A percentile compares a stretch with the other conserved stretches of the same genome.
These are phyloP conservation scores for Aurelia sp. DNA, from an alignment of 30 jellyfish, hydroid and myxozoan genomes.

Conservation along the genomic window DNA sequence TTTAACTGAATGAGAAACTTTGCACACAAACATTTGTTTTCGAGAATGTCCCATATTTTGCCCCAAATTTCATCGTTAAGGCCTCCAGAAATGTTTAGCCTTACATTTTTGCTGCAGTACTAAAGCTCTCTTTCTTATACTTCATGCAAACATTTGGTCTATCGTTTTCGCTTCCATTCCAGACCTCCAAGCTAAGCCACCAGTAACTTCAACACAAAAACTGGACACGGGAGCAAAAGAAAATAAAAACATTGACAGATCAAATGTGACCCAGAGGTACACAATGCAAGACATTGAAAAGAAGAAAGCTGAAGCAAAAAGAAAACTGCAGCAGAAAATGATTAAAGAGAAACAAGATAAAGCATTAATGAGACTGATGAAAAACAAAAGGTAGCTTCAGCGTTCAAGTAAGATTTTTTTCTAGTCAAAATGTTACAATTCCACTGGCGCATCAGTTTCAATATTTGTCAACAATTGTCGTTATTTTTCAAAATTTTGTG, in stretches of 20 bases:
- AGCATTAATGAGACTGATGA: background rate
- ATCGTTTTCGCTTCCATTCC: background rate
- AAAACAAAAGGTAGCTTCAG: background rate
- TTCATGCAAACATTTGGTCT: background rate
- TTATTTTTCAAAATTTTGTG: too few species aligned
- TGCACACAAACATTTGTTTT: too few species aligned
- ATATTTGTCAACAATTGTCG: too few species aligned
- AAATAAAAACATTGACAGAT: background rate
- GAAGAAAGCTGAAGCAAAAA: slow-evolving; percentile 56
- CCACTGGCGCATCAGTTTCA: too few species aligned
- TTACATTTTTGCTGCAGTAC: too few species aligned
- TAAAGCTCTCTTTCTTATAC: background rate
- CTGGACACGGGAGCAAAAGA: background rate
- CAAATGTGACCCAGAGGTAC: background rate
- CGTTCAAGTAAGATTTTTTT: too few species aligned
- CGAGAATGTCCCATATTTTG: too few species aligned
- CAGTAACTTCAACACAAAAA: slow-evolving; percentile 61
- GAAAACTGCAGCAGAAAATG: slow-evolving; percentile 39
- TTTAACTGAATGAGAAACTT: too few species aligned
- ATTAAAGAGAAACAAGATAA: slow-evolving; percentile 10
- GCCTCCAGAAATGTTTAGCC: too few species aligned
- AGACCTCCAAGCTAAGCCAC: background rate
- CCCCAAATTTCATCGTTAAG: too few species aligned
- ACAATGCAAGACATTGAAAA: slow-evolving; percentile 44
- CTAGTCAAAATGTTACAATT: too few species aligned